Base-by-base conservation (phyloP, 2,888 invertebrate species). In the Epinotia bilunana region DNA sequence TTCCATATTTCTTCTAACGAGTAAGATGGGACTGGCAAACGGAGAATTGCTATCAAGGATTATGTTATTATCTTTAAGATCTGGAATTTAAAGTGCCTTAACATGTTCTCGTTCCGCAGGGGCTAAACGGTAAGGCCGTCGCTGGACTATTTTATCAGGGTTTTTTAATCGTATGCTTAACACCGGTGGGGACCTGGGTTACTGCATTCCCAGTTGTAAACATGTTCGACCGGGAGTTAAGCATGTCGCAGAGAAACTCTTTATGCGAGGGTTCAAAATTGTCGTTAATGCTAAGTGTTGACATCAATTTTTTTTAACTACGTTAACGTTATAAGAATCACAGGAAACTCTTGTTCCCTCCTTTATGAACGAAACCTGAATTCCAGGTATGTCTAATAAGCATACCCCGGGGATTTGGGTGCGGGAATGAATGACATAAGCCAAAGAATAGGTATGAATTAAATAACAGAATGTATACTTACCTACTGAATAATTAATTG, bases 111-210 rank as follows among this genome's bases (percentile, higher is more conserved):
- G 72, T 58, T 72, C 65, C 6, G 23, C 23, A 1, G 72, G 72
- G 16, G 72, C 64, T 13, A 72, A 23, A 16, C 65, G 64, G 46
- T 72, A 72, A n/a, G 72, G 72, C 18, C 72, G 46, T 16, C 65
- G 39, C 58, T 71, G 71, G 18, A 71, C 71, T 23, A 68, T 57
- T 39, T 68, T 68, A 20, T 68, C 68, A 5, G 67, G 60, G 39
- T 73, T 67, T 43, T 73, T 73, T n/a, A 73, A 49, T 1, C 73
- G 67, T 23, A 74, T 69, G 9, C 43, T 57, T 46, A 74, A 16
- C 23, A 46, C 74, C 74, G 11, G 74, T 74, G n/a, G 62, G 58
- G 16, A 74, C 63, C 62, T 69, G 55, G 3, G 64, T 57, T 33
- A 68, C 39, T 0, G 57, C 28, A 57, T 68, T 55, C 5, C 60